Base-by-base conservation (phyloP, 2,888 invertebrate species). In the Drosophila helvetica region DNA sequence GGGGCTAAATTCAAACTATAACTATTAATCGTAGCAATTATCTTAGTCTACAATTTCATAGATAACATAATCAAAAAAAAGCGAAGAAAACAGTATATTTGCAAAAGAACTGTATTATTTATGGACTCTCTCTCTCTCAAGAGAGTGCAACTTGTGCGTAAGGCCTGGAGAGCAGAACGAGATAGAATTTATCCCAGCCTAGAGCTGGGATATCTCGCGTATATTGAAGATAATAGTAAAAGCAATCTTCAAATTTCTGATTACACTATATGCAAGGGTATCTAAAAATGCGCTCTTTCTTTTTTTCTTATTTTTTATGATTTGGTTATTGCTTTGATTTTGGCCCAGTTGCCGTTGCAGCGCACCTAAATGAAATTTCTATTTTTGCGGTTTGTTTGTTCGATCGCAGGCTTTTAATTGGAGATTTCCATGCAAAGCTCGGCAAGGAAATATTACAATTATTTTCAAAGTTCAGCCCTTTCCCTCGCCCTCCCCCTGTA, bases 371-470 rank as follows among this genome's bases (percentile, higher is more conserved):
- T 80, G 73, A 83, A 78, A 85, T 82, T 78, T 78, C 54, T 64
- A 72, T 68, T 69, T 63, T 51, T 73, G 46, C 42, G 66, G 52
- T 75, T 75, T 78, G 78, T 85, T 89, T 75, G 75, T 79, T 86
- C 78, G 62, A 62, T 71, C 76, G 84, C 79, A 73, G 54, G 47
- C 50, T 43, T 62, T 70, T 52, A 70, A 70, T 71, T 71, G 42
- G 15, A 47, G 53, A 57, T 68, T 68, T 64, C 65, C 81, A 75
- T 66, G 68, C 68, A 47, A 56, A 66, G 52, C 45, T 48, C 43
- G 52, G 15, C 19, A 22, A 46, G 59, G 52, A 19, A 18, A 18
- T 48, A 48, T 25, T 15, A 18, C 18, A 61, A 54, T 38, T n/a
- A 66, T 65, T 47, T 65, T 53, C 42, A 42, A 66, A 65, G 65